Evolutionary conservation across 92 coral and sea anemone species (phyloP), one percentile per base, ranked within the genome.

Genomic region (Phenganax subtilis): DNA sequence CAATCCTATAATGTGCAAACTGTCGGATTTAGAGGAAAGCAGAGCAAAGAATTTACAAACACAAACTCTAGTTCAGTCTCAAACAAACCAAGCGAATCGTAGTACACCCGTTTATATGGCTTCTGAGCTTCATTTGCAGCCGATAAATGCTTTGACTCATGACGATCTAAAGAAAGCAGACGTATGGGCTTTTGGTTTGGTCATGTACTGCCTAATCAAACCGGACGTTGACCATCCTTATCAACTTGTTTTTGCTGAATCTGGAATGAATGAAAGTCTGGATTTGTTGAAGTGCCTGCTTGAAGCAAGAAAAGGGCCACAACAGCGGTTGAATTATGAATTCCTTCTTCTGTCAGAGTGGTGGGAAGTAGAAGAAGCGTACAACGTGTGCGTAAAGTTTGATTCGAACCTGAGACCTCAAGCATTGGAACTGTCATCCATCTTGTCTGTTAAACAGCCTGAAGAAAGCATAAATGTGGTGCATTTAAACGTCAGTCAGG

Each of bases 61-160:
- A 7, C 75, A 30, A 55, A 71, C 75, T 10, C 75, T 71, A 0
- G 31, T 71, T 0, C 14, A 29, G 37, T 71, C 75, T 15, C 51
- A 29, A 10, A 71, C 75, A 10, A 52, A 31, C 51, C 75, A 55
- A 10, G 75, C 51, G 30, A 51, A 71, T 30, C 54, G 75, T 71
- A 54, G 75, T 2, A 71, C 75, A 8, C 75, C 75, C 54, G 75
- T 67, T 20, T 67, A 15, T 67, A 67, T 67, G 73, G 73, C 73
- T 16, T 31, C 73, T 8, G 10, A 67, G 51, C 31, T 37, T 30
- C 55, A 71, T 71, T 71, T 47, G 51, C 0, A 71, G 12, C 37
- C 52, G 3, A 7, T 17, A 10, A 71, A 25, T 10, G 15, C 75
- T 29, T 12, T 71, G 55, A 30, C 75, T 71, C 75, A 29, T 17